Evolutionary conservation across 1,140 invertebrate genomes (phyloP), one percentile per base, ranked within the genome.

Genomic region (Pseudomyrmex cubaensis): DNA sequence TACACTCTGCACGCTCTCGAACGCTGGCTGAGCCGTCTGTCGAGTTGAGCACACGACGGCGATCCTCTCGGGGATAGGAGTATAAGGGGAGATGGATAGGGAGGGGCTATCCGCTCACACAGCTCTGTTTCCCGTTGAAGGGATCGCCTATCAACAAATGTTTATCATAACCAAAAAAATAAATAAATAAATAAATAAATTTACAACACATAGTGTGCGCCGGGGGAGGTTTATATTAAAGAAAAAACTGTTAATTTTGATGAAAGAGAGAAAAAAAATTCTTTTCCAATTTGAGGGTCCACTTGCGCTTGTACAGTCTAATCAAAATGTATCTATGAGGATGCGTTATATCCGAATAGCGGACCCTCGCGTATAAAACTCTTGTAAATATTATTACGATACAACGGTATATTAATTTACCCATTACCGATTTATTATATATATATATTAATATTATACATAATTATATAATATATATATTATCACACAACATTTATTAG

Each of bases 121-220:
- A 64, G 67, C 20, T 20, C 57, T 15, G 8, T 9, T 8, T 54
- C 61, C 8, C 48, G 46, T 44, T 17, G 25, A 77, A 25, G 59
- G 20, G 1, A 59, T 48, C 54, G 13, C n/a, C 4, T 9, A 54
- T 13, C 35, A 48, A 62, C 50, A 73, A 78, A 85, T 35, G 35
- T 85, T 88, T 91, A 83, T 89, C 83, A 87, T 89, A 92, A 92
- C 91, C 92, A 92, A 92, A 92, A 90, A 92, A 80, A 89, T n/a
- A n/a, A n/a, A n/a, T n/a, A n/a, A n/a, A n/a, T n/a, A 78, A 88
- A 90, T 85, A 89, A 63, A 87, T 82, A 82, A 35, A 35, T 35
- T 35, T 13, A 91, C 82, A 87, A 86, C 91, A 90, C 87, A 90
- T 91, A 90, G 62, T 85, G 90, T 83, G 88, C 90, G 90, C 64